phyloP scores from a whole-genome alignment of 1,140 invertebrate species.

The Drosophila bifasciata region DNA sequence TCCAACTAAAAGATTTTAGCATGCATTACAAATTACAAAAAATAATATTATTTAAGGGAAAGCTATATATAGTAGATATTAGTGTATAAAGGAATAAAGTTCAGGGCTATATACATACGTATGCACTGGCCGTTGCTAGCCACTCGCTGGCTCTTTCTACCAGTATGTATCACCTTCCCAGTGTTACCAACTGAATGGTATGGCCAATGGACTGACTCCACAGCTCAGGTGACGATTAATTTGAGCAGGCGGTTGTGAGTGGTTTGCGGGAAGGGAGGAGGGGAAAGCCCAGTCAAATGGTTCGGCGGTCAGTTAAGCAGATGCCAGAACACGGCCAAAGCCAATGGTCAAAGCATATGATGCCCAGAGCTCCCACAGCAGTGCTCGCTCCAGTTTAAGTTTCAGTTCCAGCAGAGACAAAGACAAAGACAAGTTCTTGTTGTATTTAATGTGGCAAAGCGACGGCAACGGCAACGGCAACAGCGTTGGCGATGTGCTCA shows the following conservation, averaged over 20 bases:
- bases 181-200: background rate
- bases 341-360: conserved; percentile 20
- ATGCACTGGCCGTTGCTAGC: no score
- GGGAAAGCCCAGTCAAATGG: conserved; percentile 11
- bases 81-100: no score
- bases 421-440: conserved; percentile 52
- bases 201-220: conserved; percentile 8
- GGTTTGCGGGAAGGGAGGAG: background rate
- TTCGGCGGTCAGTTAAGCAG: conserved; percentile 19
- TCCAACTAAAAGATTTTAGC: no score
- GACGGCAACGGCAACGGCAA: conserved; percentile 15
- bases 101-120: no score
- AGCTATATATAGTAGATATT: no score
- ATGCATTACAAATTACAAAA: no score
- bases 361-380: conserved; percentile 4
- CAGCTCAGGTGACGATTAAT: conserved; percentile 4
- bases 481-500: conserved; percentile 67
- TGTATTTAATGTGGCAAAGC: conserved; percentile 50
- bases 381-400: background rate
- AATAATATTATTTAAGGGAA: no score
- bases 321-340: conserved; percentile 9
- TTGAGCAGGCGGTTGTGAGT: background rate
- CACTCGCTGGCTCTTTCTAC: no score
- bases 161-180: no score
- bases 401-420: conserved; percentile 17